Evolutionary conservation across 1,140 invertebrate genomes (phyloP).

Genomic region (Leptonema lineaticorne): DNA sequence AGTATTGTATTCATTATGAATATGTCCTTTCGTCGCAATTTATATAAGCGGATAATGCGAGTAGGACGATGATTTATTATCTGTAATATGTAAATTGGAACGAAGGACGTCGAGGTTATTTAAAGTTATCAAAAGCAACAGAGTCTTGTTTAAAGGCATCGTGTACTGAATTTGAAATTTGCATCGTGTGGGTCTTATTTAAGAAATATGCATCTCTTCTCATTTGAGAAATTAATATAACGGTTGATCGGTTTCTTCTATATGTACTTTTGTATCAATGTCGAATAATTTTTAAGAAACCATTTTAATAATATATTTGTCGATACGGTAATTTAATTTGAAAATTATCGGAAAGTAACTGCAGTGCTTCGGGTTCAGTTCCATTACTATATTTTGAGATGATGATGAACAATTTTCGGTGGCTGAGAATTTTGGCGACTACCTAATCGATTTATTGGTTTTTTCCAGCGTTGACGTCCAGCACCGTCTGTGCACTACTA

Average conservation of each 20-base stretch:
- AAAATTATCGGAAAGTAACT: too few relatives aligned
- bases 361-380: too few relatives aligned
- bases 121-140: background rate
- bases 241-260: too few relatives aligned
- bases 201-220: too few relatives aligned
- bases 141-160: background rate
- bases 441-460: background rate
- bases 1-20: background rate
- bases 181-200: background rate
- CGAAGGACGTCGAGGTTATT: constrained; percentile 1
- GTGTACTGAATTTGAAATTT: background rate
- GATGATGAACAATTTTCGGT: background rate
- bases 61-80: constrained; percentile 4
- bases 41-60: background rate
- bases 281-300: too few relatives aligned
- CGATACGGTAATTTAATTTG: background rate
- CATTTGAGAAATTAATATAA: too few relatives aligned
- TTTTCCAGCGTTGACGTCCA: constrained; percentile 14
- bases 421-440: background rate
- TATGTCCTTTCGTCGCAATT: background rate
- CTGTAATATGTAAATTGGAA: background rate
- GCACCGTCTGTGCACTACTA: background rate
- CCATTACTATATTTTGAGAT: too few relatives aligned
- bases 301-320: too few relatives aligned
- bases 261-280: too few relatives aligned